These are phyloP conservation scores for Sigmodon hispidus DNA, from an alignment of 2,113 vertebrate genomes.

Conservation along the genomic window DNA sequence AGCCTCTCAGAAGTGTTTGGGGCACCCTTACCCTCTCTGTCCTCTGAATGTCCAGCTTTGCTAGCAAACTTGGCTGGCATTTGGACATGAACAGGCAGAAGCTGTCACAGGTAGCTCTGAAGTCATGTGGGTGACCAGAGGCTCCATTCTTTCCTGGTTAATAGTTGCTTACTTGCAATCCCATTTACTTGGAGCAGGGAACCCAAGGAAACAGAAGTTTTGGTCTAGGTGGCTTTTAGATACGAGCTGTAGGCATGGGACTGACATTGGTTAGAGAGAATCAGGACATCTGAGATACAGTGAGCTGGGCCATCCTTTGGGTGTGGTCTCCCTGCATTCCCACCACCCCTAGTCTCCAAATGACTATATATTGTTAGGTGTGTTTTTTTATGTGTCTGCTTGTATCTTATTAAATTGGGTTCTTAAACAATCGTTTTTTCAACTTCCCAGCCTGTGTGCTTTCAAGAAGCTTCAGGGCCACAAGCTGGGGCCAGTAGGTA, in stretches of 20 bases:
- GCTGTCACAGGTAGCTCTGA: not conserved
- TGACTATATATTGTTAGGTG: conserved; percentile 73
- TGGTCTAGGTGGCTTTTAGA: not conserved
- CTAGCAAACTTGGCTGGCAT: not conserved
- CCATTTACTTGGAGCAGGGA: not conserved
- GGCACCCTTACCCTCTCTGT: not conserved
- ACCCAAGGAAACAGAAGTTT: not conserved
- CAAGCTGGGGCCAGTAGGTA: no score
- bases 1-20: not conserved
- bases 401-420: conserved; percentile 82
- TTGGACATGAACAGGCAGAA: not conserved
- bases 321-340: not conserved
- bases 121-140: not conserved
- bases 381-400: conserved; percentile 72
- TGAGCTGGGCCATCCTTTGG: not conserved
- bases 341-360: not conserved
- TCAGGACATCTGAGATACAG: conserved; percentile 48
- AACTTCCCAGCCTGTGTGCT: not conserved
- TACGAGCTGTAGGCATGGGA: conserved; percentile 8
- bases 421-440: conserved; percentile 55
- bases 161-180: not conserved
- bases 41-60: not conserved
- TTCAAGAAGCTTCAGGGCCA: not conserved
- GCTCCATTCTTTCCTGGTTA: not conserved
- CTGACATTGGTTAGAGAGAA: conserved; percentile 52